Base-by-base conservation (phyloP, 2,888 invertebrate genomes). In the Oscheius myriophilus region DNA sequence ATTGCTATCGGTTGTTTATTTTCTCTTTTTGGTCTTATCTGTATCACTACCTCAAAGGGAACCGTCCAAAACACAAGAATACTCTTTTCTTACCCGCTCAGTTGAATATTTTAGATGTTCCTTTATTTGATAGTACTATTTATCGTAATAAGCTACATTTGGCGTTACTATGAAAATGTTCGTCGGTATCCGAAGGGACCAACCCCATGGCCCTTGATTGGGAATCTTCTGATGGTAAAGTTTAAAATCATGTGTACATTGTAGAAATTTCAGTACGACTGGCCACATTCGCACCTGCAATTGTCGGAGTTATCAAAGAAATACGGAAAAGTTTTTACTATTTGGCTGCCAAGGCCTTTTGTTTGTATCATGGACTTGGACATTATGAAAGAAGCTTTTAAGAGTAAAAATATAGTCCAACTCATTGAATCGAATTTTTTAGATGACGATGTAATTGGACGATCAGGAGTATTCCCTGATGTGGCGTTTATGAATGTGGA, bases 241-340 rank as follows among this genome's bases (percentile, higher is more conserved):
- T 18, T 2, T 18, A 16, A 2, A 3, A 45, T 21, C 23, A 1
- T 18, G 2, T 16, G 1, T 49, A 18, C 49, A 33, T 33, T 9
- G 33, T 3, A 3, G 21, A 18, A 49, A 11, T 43, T 71, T 49
- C 39, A 76, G 66, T 61, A 73, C 21, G 70, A 71, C 1, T 21
- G 53, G 12, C 45, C 59, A 6, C 41, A 70, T 7, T 45, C 71
- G 18, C 71, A 76, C 12, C n/a, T 49, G 45, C 45, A 65, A 2
- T 33, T 75, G 0, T 59, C 62, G 26, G 71, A 76, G 0, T 62
- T 73, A 11, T 45, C 69, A n/a, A 74, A 81, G 64, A 68, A 54
- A 7, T 81, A 79, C 53, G 81, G 82, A 2, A 72, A 73, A 2
- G 71, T 76, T 7, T 81, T 70, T 53, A 81, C 82, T 0, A 16